These are phyloP conservation scores for Epizoanthus ramosus DNA, from an alignment of 92 coral and sea anemone genomes.

Conservation along the genomic window DNA sequence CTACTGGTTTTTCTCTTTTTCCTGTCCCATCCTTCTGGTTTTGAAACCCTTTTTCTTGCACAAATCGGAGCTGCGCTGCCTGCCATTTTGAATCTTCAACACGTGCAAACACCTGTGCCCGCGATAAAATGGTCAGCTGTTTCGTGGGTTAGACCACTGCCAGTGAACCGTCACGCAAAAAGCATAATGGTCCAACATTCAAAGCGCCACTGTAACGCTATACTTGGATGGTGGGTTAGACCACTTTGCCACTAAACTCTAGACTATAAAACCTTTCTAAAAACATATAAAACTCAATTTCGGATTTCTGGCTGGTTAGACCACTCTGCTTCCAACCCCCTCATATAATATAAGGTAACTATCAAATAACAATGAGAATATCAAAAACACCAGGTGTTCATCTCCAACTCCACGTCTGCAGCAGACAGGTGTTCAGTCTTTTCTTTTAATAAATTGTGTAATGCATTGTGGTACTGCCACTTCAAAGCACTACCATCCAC, in stretches of 20 bases:
- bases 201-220: constrained; percentile 8
- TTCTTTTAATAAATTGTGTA: no score
- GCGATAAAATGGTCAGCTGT: constrained; percentile 32
- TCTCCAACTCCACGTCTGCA: no score
- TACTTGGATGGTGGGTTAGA: constrained; percentile 2
- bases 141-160: constrained; percentile 15
- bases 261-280: constrained; percentile 9
- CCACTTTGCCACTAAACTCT: constrained; percentile 25
- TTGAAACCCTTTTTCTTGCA: constrained; percentile 44
- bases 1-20: constrained; percentile 47
- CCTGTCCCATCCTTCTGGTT: constrained; percentile 53
- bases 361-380: no score
- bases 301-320: no score
- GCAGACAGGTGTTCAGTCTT: no score
- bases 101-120: constrained; percentile 30
- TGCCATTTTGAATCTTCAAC: constrained; percentile 44
- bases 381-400: no score
- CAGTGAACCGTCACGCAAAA: constrained; percentile 28
- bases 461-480: no score
- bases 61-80: constrained; percentile 43
- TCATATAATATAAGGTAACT: no score
- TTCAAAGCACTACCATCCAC: no score
- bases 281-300: no score
- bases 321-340: no score
- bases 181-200: not conserved